Percentiles rank a stretch among this genome's conserved stretches.
phyloP scores from a whole-genome alignment of 2,113 vertebrate species.

The Datnioides undecimradiatus region DNA sequence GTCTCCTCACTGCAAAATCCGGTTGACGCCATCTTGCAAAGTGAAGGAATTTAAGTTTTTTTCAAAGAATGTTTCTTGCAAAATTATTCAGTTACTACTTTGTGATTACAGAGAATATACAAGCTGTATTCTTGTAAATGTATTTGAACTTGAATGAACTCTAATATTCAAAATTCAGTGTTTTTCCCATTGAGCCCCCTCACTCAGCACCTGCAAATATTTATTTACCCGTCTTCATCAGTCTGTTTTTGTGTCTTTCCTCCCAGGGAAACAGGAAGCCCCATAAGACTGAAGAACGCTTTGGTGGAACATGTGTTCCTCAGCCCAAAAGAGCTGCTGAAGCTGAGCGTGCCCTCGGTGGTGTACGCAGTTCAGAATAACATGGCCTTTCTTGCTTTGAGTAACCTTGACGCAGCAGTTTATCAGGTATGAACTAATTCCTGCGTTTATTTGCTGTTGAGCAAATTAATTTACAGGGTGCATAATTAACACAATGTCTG shows the following conservation, averaged over 20 bases:
- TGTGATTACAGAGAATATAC: too few relatives aligned
- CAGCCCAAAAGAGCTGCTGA: conserved; percentile 91
- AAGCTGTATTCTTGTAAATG: too few relatives aligned
- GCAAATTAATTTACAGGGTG: neutral
- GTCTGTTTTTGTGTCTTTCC: conserved; percentile 19
- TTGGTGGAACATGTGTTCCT: conserved; percentile 88
- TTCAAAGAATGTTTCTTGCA: too few relatives aligned
- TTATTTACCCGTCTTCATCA: neutral
- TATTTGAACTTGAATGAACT: too few relatives aligned
- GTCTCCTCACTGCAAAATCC: too few relatives aligned
- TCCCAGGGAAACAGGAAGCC: conserved; percentile 90
- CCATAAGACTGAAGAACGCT: conserved; percentile 81
- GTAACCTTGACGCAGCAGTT: conserved; percentile 96
- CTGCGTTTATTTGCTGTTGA: neutral
- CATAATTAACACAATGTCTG: too few relatives aligned
- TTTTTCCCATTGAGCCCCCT: too few relatives aligned
- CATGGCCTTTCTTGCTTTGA: conserved; percentile 96
- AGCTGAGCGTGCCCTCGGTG: conserved; percentile 93
- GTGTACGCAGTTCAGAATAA: conserved; percentile 98
- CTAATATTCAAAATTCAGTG: too few relatives aligned
- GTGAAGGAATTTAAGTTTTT: too few relatives aligned
- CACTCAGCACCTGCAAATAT: too few relatives aligned
- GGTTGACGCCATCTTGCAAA: too few relatives aligned
- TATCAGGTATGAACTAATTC: conserved; percentile 88
- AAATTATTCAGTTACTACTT: too few relatives aligned